Conservation (phyloP, 2,113 vertebrate species). For the Oncorhynchus keta region DNA sequence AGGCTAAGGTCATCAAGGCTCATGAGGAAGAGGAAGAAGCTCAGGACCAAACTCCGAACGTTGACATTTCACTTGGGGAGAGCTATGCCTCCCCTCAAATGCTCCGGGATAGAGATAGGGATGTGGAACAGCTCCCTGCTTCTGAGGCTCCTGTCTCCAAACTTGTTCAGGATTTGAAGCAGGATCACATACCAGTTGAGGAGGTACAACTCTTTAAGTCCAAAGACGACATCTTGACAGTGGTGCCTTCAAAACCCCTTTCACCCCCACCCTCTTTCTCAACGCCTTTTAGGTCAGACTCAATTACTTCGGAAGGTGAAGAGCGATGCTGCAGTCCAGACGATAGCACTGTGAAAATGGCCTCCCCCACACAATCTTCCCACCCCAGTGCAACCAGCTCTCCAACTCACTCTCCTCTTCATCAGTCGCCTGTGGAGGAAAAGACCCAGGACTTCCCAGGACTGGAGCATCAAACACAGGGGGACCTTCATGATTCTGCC, state of each 20-base stretch:
- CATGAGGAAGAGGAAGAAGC: constrained; percentile 70
- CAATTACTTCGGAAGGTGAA: constrained; percentile 78
- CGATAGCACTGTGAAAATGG: constrained; percentile 95
- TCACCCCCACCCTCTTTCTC: constrained; percentile 39
- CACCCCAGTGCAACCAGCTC: constrained; percentile 87
- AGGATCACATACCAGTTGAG: constrained; percentile 55
- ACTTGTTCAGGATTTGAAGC: constrained; percentile 48
- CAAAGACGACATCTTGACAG: constrained; percentile 50
- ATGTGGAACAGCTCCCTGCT: constrained; percentile 31
- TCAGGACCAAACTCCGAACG: constrained; percentile 77
- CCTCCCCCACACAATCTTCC: constrained; percentile 89
- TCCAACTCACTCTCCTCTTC: constrained; percentile 82
- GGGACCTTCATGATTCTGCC: constrained; percentile 14
- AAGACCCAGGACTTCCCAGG: constrained; percentile 74
- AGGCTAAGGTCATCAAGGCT: constrained; percentile 55
- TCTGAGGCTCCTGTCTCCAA: constrained; percentile 40
- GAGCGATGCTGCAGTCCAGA: constrained; percentile 93
- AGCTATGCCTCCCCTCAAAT: constrained; percentile 69
- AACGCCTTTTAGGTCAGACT: constrained; percentile 64
- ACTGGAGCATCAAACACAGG: constrained; percentile 63
- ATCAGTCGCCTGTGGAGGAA: constrained; percentile 87
- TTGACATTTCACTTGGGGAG: constrained; percentile 77
- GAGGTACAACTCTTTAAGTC: constrained; percentile 43
- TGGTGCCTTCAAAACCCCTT: constrained; percentile 45
- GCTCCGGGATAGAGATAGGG: constrained; percentile 50